A percentile compares a stretch with the other conserved stretches of the same genome.
Conservation (phyloP, 2,888 invertebrate species). For the Eristalis pertinax region DNA sequence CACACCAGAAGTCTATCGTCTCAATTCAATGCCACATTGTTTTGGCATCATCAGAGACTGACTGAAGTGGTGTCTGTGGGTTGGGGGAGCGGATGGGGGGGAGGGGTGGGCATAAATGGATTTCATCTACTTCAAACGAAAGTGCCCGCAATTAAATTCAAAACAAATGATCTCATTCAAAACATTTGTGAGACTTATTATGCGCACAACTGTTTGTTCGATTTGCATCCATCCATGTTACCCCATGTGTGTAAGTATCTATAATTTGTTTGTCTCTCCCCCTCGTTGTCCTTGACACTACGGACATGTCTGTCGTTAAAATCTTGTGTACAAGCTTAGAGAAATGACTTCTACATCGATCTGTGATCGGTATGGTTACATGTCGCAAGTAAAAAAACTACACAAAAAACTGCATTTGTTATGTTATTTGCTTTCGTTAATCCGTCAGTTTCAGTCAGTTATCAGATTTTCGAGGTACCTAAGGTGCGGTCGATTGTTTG, state of each 20-base stretch:
- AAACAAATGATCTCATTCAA: constrained; percentile 20
- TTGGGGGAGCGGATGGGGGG: no score
- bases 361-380: no score
- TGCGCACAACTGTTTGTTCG: neutral
- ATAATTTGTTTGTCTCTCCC: neutral
- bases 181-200: neutral
- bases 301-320: neutral
- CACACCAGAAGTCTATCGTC: neutral
- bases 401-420: constrained; percentile 1
- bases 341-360: neutral
- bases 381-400: neutral
- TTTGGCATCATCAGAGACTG: constrained; percentile 4
- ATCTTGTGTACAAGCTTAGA: neutral
- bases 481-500: constrained; percentile 18
- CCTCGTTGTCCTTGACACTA: neutral
- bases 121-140: constrained; percentile 18
- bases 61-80: neutral
- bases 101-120: neutral
- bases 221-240: neutral
- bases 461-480: constrained; percentile 25
- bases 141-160: constrained; percentile 4
- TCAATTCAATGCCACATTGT: constrained; percentile 32
- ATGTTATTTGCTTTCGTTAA: neutral
- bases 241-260: neutral
- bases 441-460: neutral